Conservation (phyloP, 2,888 invertebrate genomes). For the Eremobia ochroleuca region DNA sequence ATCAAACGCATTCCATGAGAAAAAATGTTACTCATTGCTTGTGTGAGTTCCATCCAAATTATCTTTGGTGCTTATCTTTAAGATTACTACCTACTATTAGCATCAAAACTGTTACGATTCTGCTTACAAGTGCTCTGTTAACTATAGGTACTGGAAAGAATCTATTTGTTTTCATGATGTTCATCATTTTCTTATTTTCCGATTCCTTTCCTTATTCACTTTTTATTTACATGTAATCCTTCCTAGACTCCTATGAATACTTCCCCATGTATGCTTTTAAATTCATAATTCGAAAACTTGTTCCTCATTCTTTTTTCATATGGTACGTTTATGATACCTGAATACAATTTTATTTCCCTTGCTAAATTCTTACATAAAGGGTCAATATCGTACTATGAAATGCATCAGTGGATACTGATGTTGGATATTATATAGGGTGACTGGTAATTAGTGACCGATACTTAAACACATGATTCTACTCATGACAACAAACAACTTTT, state of each 20-base stretch:
- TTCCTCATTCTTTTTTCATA: neutral
- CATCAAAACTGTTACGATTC: conserved; percentile 29
- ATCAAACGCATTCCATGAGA: conserved; percentile 62
- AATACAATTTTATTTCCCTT: conserved; percentile 16
- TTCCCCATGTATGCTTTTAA: neutral
- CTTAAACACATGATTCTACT: no score
- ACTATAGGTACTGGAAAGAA: neutral
- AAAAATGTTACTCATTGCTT: conserved; percentile 57
- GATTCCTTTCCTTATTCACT: neutral
- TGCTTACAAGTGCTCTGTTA: conserved; percentile 17
- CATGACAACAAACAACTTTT: no score
- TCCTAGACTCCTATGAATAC: neutral
- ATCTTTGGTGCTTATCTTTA: conserved; percentile 50
- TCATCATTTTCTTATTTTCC: neutral
- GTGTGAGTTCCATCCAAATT: conserved; percentile 33
- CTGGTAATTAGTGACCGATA: no score
- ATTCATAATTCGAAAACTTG: neutral
- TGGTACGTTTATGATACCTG: neutral
- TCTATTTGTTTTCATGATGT: neutral
- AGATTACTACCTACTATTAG: conserved; percentile 39
- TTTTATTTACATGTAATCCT: neutral
- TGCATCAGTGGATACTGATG: conserved; percentile 17
- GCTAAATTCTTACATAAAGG: neutral
- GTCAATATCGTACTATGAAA: neutral
- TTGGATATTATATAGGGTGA: neutral